Conservation (phyloP, 1,140 invertebrate genomes). For the Bombus pascuorum region DNA sequence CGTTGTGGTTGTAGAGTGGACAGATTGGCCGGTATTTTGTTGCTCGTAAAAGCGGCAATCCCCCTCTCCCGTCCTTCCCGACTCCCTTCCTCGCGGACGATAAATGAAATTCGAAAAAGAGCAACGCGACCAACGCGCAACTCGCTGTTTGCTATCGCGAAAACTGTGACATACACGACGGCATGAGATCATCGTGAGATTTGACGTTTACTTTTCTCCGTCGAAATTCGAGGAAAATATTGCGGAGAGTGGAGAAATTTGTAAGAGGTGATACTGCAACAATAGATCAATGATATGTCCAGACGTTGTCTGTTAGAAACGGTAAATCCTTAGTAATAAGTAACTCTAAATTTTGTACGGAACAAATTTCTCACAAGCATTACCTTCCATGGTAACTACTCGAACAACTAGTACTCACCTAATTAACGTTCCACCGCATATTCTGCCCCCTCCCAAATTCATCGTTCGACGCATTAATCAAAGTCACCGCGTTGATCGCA, state of each 20-base stretch:
- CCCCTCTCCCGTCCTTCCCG: not conserved
- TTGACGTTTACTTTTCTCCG: not conserved
- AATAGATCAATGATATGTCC: not conserved
- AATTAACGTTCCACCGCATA: not conserved
- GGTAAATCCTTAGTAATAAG: too few relatives aligned
- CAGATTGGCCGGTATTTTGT: conserved; percentile 78
- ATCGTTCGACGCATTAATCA: conserved; percentile 25
- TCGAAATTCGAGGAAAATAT: not conserved
- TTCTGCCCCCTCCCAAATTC: not conserved
- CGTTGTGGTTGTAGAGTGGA: conserved; percentile 73
- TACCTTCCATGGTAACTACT: not conserved
- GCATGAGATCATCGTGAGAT: not conserved
- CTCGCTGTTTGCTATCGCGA: not conserved
- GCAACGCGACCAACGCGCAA: conserved; percentile 27
- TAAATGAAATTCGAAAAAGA: conserved; percentile 56
- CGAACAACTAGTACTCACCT: not conserved
- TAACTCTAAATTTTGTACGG: too few relatives aligned
- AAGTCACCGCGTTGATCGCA: conserved; percentile 22
- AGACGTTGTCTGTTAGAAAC: not conserved
- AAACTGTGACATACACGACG: too few relatives aligned
- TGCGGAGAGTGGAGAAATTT: not conserved
- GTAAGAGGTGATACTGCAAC: not conserved
- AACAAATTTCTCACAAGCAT: too few relatives aligned
- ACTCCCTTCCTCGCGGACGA: not conserved
- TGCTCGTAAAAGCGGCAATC: conserved; percentile 75